phyloP scores from a whole-genome alignment of 2,113 vertebrate species.

The Butorides virescens region DNA sequence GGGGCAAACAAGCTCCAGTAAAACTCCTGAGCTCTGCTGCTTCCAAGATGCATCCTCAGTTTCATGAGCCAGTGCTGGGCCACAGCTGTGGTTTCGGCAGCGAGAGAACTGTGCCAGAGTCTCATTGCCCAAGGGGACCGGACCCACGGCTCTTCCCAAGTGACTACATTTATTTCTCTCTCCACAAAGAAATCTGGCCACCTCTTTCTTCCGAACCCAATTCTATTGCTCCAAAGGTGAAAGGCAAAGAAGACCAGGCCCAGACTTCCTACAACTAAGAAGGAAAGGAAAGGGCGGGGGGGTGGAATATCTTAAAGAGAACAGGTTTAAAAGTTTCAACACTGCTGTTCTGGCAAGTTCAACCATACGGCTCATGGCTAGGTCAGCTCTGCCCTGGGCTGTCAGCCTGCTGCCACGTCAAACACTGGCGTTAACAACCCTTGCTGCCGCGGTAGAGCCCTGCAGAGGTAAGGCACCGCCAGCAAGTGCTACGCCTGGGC shows the following conservation, averaged over 20 bases:
- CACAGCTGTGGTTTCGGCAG: background rate
- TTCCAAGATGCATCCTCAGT: background rate
- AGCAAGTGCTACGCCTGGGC: background rate
- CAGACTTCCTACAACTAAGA: background rate
- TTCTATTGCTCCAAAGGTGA: background rate
- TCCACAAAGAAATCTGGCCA: background rate
- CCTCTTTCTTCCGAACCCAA: background rate
- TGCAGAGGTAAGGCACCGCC: fast-evolving
- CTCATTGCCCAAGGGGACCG: background rate
- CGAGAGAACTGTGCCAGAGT: background rate
- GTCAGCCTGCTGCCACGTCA: background rate
- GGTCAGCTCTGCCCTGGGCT: background rate
- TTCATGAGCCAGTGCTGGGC: background rate
- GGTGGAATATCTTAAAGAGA: background rate
- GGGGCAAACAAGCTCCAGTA: background rate
- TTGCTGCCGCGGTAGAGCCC: background rate
- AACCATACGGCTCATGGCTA: background rate
- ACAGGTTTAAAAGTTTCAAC: background rate
- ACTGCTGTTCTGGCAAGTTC: background rate
- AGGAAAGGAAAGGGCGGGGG: background rate
- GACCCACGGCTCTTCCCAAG: conserved; percentile 11
- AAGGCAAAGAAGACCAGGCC: background rate
- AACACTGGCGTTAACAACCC: background rate
- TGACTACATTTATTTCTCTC: background rate
- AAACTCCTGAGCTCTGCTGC: conserved; percentile 26